Base-by-base conservation (phyloP, 2,797 vertebrate genomes). In the Carcharodon carcharias region DNA sequence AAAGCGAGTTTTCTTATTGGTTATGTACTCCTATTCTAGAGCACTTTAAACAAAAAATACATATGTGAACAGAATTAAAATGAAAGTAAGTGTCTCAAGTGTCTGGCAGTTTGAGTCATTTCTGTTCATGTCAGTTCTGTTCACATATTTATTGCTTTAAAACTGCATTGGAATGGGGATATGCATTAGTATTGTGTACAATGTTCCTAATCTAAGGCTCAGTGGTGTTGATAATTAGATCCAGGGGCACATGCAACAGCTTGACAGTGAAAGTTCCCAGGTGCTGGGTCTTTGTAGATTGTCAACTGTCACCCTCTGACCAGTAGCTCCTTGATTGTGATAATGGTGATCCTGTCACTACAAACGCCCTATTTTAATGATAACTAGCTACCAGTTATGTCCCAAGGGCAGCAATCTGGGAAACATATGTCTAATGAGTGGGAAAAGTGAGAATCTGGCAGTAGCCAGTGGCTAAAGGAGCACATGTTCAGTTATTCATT, bases 381-480 rank as follows among this genome's bases (percentile, higher is more conserved):
- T 96, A 97, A 93, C 93, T 97, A 96, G 96, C 96, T 97, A 97
- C 61, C 28, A 85, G 35, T 95, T 77, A 6, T 71, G 50, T 95
- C 69, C 69, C 31, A 50, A 16, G 94, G 94, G 94, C 45, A 77
- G 69, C 28, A 58, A 77, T 77, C 94, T 95, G 94, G 26, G 26
- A 95, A 73, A 18, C 45, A 56, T 95, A 95, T 95, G 94, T 56
- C 69, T 95, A 95, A 73, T 95, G 94, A 95, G 67, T 31, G 69
- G 58, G 18, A 58, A 61, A 96, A 85, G 89, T 77, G 28, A 73
- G 31, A 89, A 82, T 50, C 88, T 96, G 96, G 96, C 95, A 95
- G 91, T 96, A 97, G 96, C 97, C 97, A 97, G 96, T 96, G 97
- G 96, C 97, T 96, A 96, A 96, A 95, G 96, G 96, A 97, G 97